These are phyloP conservation scores for Linurgus olivaceus DNA, from an alignment of 2,797 vertebrate genomes.

Conservation along the genomic window DNA sequence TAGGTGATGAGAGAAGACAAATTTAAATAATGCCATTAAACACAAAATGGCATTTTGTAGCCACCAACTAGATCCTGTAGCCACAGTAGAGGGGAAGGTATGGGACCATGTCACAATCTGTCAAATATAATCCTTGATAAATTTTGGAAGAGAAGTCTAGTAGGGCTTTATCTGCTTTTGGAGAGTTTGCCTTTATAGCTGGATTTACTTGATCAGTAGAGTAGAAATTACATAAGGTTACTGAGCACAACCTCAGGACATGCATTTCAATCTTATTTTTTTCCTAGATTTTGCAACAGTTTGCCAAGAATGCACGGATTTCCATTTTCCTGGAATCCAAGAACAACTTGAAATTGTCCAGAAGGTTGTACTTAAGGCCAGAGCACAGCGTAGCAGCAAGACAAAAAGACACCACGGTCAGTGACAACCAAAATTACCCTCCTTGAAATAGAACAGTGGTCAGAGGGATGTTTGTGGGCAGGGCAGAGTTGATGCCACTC, in stretches of 20 bases:
- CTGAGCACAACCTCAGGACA: neutral
- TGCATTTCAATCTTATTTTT: neutral
- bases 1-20: neutral
- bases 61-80: neutral
- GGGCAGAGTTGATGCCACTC: neutral
- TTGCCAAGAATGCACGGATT: constrained; percentile 95
- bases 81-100: neutral
- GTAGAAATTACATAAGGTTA: neutral
- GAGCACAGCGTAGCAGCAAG: constrained; percentile 88
- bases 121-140: neutral
- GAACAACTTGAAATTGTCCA: constrained; percentile 93
- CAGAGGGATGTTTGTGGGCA: neutral
- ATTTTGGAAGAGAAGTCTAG: neutral
- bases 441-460: constrained; percentile 34
- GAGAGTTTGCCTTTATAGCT: neutral
- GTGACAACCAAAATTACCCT: constrained; percentile 58
- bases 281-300: constrained; percentile 91
- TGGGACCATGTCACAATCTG: neutral
- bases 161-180: neutral
- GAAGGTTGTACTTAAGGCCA: constrained; percentile 92
- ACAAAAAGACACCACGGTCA: constrained; percentile 83
- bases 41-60: neutral
- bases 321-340: constrained; percentile 91
- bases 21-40: neutral
- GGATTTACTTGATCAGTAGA: neutral